Evolutionary conservation across 2,888 invertebrate species (phyloP), one percentile per base, ranked within the genome.

Genomic region (Cataglyphis livida): DNA sequence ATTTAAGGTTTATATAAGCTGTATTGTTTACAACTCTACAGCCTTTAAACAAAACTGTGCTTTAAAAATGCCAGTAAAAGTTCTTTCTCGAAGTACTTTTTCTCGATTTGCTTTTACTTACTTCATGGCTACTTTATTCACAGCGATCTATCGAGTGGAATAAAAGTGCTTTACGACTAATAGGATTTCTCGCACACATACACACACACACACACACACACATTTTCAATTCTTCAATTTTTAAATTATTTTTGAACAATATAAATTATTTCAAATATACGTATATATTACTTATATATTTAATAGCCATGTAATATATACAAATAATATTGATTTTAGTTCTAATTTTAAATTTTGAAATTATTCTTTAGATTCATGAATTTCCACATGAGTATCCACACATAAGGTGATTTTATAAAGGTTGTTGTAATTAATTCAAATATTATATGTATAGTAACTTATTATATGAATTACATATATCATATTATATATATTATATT

Each of bases 1-100:
- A 54, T 21, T 54, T 4, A 21, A 32, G 15, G 0, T 12, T 38
- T 35, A 35, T 5, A 35, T 70, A 38, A 38, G 18, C 28, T 28
- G 2, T 28, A 28, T 28, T 28, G 9, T 25, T 54, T 54, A 54
- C 15, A 70, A 70, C 10, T 54, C 25, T n/a, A 21, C 15, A 35
- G 18, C 51, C 6, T n/a, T 68, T 15, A 44, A 44, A 12, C 12
- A 48, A 68, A 68, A 68, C 10, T 66, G 25, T 41, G 9, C 28
- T 44, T 44, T 66, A 66, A 66, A n/a, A 44, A 66, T 44, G 48
- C 18, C 12, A 66, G 64, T 25, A 25, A 65, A 44, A 68, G 32
- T 51, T 51, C 5, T 51, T n/a, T 68, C 48, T 51, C 48, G 0
- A 68, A 68, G n/a, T 28, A 66, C 10, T 68, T 12, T 51, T 28